Evolutionary conservation across 2,888 invertebrate genomes (phyloP).

Genomic region (Galerucella nymphaeae): DNA sequence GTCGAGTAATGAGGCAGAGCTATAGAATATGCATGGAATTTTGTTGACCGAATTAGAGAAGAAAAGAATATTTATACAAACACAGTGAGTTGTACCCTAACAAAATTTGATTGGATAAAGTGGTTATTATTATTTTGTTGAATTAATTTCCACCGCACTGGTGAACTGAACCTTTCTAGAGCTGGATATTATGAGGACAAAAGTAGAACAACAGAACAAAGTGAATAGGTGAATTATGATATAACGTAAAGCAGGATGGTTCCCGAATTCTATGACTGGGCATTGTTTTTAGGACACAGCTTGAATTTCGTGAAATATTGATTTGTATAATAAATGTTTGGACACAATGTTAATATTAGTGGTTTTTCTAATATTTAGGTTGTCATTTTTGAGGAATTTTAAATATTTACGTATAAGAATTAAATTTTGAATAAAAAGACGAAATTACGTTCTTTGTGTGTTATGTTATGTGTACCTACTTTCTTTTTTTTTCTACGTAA

Average conservation of each 20-base stretch:
- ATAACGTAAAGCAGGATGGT: slow-evolving; percentile 34
- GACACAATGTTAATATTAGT: not conserved
- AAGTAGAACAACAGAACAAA: slow-evolving; percentile 47
- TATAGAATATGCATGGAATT: slow-evolving; percentile 29
- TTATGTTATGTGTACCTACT: not conserved
- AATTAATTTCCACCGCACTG: not conserved
- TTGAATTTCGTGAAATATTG: slow-evolving; percentile 11
- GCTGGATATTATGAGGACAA: slow-evolving; percentile 43
- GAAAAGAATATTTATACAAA: slow-evolving; percentile 1
- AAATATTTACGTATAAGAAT: not conserved
- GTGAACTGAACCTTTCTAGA: slow-evolving; percentile 6
- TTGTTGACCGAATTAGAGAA: slow-evolving; percentile 9
- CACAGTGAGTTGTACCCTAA: not conserved
- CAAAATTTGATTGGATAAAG: not conserved
- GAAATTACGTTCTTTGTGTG: not conserved
- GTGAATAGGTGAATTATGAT: slow-evolving; percentile 53
- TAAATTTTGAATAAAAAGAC: slow-evolving; percentile 7
- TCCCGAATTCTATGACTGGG: slow-evolving; percentile 19
- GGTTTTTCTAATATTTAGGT: too few relatives aligned
- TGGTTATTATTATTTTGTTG: not conserved
- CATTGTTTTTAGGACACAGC: slow-evolving; percentile 30
- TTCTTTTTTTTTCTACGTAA: not conserved
- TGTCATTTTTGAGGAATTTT: too few relatives aligned
- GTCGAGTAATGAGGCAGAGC: slow-evolving; percentile 21
- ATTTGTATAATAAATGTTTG: not conserved